Evolutionary conservation across 2,888 invertebrate species (phyloP), one percentile per base, ranked within the genome.

Genomic region (Nasonia oneida): DNA sequence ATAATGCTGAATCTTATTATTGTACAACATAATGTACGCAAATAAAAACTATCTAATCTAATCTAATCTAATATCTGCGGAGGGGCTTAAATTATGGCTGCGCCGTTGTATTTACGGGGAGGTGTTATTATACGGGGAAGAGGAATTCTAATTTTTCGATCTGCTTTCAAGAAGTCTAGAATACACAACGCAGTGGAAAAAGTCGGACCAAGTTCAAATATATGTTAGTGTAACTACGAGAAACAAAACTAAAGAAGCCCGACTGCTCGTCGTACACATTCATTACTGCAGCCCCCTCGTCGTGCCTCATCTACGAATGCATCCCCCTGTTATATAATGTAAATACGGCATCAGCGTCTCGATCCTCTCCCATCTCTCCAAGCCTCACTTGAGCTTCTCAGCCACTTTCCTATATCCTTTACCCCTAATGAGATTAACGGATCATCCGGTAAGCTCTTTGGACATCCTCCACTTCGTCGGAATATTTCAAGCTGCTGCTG

Each of bases 371-470:
- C 3, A n/a, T 57, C 6, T 14, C 15, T 15, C n/a, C 57, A 18
- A 57, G n/a, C 57, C 57, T 57, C 57, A 57, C 57, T 57, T 57
- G 57, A 57, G n/a, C 57, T 57, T 5, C 57, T 57, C 57, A 57
- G 57, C 57, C n/a, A 57, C 57, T 57, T 57, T 57, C n/a, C 57
- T 57, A 57, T 57, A 57, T 57, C 57, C 57, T 18, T 57, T n/a
- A 57, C 57, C 86, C 86, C 87, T 88, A 88, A 88, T 87, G 87
- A 87, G 88, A 88, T 88, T 86, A 87, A 64, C 83, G 88, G 88
- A 88, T 88, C 78, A 88, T 87, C 87, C 86, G 87, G 79, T 88
- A 88, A 88, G 88, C 88, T 88, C 88, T 86, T 88, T 87, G 88
- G 87, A 87, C 85, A 86, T 85, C 84, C 86, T 87, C 78, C 70